phyloP scores from a whole-genome alignment of 2,113 vertebrate species.

The Neotoma lepida region DNA sequence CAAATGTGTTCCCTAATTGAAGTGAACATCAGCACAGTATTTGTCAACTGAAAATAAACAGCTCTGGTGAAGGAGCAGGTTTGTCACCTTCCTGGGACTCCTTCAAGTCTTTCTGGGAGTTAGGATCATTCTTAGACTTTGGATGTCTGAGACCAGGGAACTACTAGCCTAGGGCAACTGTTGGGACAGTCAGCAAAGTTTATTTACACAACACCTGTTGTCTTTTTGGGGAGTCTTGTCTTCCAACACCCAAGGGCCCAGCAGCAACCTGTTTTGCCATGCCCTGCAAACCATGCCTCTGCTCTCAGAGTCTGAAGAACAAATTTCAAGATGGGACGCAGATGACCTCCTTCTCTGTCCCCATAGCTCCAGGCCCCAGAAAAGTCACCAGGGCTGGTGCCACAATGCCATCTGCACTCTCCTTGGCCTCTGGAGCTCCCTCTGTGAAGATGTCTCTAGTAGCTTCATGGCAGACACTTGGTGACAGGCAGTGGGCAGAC shows the following conservation, averaged over 20 bases:
- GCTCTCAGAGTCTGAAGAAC: not conserved
- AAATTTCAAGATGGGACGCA: not conserved
- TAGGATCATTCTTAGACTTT: slow-evolving; percentile 14
- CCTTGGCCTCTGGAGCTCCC: not conserved
- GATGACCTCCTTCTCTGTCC: not conserved
- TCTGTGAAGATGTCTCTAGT: not conserved
- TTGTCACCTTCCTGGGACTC: slow-evolving; percentile 70
- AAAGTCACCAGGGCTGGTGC: not conserved
- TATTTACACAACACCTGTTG: not conserved
- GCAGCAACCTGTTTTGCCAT: not conserved
- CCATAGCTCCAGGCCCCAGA: not conserved
- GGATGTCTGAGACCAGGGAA: not conserved
- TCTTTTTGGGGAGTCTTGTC: not conserved
- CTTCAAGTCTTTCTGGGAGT: slow-evolving; percentile 72
- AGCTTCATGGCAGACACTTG: not conserved
- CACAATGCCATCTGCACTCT: not conserved
- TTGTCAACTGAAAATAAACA: slow-evolving; percentile 88
- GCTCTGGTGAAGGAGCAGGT: slow-evolving; percentile 82
- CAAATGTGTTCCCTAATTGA: slow-evolving; percentile 88
- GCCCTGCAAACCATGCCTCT: not conserved
- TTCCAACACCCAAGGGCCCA: not conserved
- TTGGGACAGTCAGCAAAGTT: not conserved
- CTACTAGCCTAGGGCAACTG: not conserved
- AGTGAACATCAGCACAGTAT: slow-evolving; percentile 86
- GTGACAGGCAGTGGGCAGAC: not conserved